Evolutionary conservation across 2,797 vertebrate genomes (phyloP).

Genomic region (Threskiornis aethiopicus): DNA sequence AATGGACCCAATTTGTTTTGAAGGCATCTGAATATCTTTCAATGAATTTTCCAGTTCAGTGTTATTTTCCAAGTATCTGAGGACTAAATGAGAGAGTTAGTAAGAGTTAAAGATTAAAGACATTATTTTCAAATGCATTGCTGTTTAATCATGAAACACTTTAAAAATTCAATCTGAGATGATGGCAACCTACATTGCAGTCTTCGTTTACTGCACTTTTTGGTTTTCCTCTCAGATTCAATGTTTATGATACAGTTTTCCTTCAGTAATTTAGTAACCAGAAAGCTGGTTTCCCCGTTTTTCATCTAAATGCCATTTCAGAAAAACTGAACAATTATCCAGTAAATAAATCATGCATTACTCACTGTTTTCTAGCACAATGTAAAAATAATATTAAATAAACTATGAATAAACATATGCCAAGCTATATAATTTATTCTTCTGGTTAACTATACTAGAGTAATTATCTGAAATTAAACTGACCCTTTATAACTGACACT

Average conservation of each 20-base stretch:
- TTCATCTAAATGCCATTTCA: not conserved
- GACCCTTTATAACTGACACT: not conserved
- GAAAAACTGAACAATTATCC: not conserved
- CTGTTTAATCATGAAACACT: not conserved
- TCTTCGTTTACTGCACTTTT: not conserved
- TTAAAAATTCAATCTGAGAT: not conserved
- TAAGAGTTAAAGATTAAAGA: not conserved
- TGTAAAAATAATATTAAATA: not conserved
- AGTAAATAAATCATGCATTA: not conserved
- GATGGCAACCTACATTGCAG: not conserved
- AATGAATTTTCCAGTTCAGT: constrained; percentile 79
- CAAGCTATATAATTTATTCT: not conserved
- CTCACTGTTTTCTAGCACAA: not conserved
- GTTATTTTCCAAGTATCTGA: constrained; percentile 87
- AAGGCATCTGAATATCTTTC: constrained; percentile 88
- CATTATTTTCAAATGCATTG: not conserved
- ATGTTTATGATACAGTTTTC: not conserved
- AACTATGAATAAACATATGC: not conserved
- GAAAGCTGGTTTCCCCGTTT: not conserved
- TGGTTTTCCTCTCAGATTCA: not conserved
- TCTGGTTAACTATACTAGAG: not conserved
- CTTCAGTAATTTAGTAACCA: not conserved
- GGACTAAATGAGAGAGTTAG: not conserved
- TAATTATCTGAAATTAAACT: constrained; percentile 7
- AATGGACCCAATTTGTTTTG: constrained; percentile 77